Evolutionary conservation across 1,140 invertebrate genomes (phyloP).

Genomic region (Diabrotica undecimpunctata): DNA sequence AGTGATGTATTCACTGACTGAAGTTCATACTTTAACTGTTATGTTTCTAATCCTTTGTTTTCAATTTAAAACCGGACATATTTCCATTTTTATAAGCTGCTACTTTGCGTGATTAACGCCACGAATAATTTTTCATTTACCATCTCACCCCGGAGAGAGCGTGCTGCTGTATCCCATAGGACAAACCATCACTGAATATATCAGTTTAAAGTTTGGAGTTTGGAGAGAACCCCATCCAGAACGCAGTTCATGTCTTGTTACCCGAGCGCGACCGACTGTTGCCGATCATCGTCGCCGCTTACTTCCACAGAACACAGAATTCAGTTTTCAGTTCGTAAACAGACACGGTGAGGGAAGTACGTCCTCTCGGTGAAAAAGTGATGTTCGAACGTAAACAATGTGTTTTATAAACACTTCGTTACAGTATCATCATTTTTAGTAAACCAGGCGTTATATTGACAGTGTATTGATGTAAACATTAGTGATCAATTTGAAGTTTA

Average conservation of each 20-base stretch:
- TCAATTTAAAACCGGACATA: too few species aligned
- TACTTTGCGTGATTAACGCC: not conserved
- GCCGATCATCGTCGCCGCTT: conserved; percentile 26
- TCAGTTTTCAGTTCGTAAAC: conserved; percentile 19
- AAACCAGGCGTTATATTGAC: conserved; percentile 25
- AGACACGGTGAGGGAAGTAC: conserved; percentile 7
- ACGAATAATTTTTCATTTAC: not conserved
- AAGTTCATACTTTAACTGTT: too few species aligned
- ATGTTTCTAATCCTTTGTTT: too few species aligned
- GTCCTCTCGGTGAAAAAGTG: not conserved
- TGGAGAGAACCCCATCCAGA: conserved; percentile 2
- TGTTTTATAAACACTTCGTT: conserved; percentile 1
- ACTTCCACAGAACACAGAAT: conserved; percentile 19
- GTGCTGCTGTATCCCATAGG: not conserved
- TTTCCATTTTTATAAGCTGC: too few species aligned
- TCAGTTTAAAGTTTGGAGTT: conserved; percentile 10
- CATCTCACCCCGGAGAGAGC: too few species aligned
- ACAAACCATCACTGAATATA: conserved; percentile 1
- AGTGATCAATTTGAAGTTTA: conserved; percentile 1
- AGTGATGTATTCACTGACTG: too few species aligned
- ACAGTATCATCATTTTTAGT: not conserved
- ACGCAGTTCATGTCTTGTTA: conserved; percentile 12
- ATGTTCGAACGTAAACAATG: conserved; percentile 27
- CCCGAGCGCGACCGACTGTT: conserved; percentile 15
- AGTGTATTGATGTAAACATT: not conserved